These are phyloP conservation scores for Allygus modestus DNA, from an alignment of 2,888 invertebrate species.

Conservation along the genomic window DNA sequence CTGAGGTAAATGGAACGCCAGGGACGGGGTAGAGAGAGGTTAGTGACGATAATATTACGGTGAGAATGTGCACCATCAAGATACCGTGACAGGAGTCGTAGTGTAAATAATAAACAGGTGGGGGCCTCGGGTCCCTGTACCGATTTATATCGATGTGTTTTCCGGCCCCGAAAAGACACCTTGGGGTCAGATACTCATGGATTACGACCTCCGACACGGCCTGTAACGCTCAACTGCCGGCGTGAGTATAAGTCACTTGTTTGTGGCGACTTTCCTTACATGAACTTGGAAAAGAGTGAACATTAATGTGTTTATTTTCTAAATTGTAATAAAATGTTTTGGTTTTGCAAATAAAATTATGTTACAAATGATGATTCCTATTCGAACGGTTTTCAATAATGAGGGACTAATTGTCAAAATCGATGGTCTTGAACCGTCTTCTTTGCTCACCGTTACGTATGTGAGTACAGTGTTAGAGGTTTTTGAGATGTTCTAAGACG, in stretches of 20 bases:
- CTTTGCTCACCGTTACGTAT: too few species aligned
- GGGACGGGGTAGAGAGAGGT: not conserved
- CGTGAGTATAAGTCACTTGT: not conserved
- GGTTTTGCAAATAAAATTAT: too few species aligned
- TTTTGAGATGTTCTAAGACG: too few species aligned
- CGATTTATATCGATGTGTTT: conserved; percentile 47
- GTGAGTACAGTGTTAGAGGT: too few species aligned
- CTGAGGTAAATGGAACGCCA: not conserved
- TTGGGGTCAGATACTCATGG: conserved; percentile 46
- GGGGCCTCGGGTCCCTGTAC: conserved; percentile 14
- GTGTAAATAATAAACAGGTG: conserved; percentile 50
- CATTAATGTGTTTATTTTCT: too few species aligned
- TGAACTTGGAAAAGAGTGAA: too few species aligned
- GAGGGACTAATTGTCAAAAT: too few species aligned
- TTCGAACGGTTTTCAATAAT: too few species aligned
- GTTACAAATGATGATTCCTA: too few species aligned
- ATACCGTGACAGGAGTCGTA: conserved; percentile 33
- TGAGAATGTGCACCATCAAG: conserved; percentile 24
- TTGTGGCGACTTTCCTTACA: not conserved
- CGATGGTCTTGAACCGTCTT: too few species aligned
- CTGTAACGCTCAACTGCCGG: not conserved
- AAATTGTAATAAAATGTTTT: too few species aligned
- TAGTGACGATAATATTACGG: conserved; percentile 25
- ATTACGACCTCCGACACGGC: not conserved
- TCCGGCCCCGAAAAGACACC: conserved; percentile 6